phyloP scores from a whole-genome alignment of 2,113 vertebrate species.

The Pelodiscus sinensis region DNA sequence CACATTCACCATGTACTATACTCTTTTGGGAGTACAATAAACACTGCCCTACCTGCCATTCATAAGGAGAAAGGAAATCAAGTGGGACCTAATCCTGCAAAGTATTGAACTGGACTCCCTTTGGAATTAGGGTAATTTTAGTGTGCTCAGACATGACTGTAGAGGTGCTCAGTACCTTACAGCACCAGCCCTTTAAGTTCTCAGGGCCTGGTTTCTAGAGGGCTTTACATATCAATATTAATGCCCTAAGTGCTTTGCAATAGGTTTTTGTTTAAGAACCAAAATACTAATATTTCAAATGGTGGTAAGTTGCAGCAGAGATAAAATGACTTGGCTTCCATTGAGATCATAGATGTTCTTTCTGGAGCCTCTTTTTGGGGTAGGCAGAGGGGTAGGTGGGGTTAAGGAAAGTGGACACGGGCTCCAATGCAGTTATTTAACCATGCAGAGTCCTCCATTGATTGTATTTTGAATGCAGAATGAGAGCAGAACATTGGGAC shows the following conservation, averaged over 20 bases:
- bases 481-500: background rate
- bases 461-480: background rate
- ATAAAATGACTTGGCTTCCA: background rate
- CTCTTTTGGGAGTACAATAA: background rate
- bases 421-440: background rate
- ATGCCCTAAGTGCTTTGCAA: background rate
- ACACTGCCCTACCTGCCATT: background rate
- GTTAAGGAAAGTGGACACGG: background rate
- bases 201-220: background rate
- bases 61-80: background rate
- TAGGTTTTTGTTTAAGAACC: background rate
- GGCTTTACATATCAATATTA: background rate
- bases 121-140: background rate
- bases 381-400: background rate
- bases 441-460: background rate
- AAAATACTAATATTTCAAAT: background rate
- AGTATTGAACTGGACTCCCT: background rate
- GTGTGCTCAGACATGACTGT: background rate
- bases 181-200: background rate
- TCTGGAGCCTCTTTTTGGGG: background rate
- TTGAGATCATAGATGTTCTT: background rate
- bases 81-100: background rate
- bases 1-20: background rate
- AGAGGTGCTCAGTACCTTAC: background rate
- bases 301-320: background rate